Conservation (phyloP, 2,797 vertebrate species). For the Chiloscyllium punctatum region DNA sequence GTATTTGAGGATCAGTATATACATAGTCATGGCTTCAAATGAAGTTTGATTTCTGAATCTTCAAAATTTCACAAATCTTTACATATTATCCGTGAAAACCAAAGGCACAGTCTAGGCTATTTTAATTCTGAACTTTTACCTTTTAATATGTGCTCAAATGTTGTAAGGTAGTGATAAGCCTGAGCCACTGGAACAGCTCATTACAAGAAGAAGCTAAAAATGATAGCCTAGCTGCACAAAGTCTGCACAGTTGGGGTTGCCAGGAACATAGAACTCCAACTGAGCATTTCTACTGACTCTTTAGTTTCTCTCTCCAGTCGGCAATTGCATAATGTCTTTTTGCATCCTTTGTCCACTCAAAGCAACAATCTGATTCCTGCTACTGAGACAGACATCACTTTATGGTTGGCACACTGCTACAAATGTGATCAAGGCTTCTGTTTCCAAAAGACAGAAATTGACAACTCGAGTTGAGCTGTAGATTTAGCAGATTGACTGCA, state of each 20-base stretch:
- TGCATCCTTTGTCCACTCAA: neutral
- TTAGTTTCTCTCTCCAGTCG: neutral
- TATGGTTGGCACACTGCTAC: neutral
- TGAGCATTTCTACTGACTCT: neutral
- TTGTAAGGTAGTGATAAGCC: neutral
- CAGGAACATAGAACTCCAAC: neutral
- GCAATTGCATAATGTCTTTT: neutral
- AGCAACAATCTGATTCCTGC: neutral
- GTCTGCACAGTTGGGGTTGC: neutral
- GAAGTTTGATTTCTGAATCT: neutral
- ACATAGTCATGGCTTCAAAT: neutral
- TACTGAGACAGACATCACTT: neutral
- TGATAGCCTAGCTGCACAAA: neutral
- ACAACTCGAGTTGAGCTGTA: neutral
- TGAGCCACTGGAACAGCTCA: neutral
- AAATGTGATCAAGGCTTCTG: neutral
- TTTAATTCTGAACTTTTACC: neutral
- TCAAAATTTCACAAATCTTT: too few relatives aligned
- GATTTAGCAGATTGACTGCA: neutral
- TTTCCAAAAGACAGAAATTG: neutral
- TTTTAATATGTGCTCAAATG: neutral
- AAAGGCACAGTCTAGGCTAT: neutral
- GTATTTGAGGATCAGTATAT: neutral
- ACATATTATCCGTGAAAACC: neutral
- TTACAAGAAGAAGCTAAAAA: neutral